Conservation (phyloP, 1,140 invertebrate genomes). For the Agrilus planipennis region DNA sequence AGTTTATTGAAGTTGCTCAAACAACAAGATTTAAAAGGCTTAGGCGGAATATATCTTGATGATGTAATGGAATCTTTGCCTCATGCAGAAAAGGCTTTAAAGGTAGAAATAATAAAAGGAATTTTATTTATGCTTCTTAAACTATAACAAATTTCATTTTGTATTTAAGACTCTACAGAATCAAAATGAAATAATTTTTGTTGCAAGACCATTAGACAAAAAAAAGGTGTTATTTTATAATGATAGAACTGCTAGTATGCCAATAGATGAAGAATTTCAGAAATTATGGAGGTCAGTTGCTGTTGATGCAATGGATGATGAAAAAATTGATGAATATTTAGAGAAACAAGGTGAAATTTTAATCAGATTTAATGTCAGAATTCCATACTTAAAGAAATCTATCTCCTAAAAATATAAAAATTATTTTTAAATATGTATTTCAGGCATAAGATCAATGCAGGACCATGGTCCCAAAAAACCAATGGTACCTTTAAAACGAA, state of each 20-base stretch:
- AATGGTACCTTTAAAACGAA: slow-evolving; percentile 53
- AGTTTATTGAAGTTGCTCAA: slow-evolving; percentile 67
- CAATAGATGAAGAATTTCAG: slow-evolving; percentile 87
- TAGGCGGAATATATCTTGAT: slow-evolving; percentile 86
- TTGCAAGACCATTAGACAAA: slow-evolving; percentile 84
- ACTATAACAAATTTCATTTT: slow-evolving; percentile 4
- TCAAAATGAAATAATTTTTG: slow-evolving; percentile 69
- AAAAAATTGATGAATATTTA: slow-evolving; percentile 97
- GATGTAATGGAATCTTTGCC: slow-evolving; percentile 95
- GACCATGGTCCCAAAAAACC: slow-evolving; percentile 70
- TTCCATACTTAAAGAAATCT: too few species aligned
- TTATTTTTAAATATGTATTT: slow-evolving; percentile 12
- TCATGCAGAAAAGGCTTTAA: slow-evolving; percentile 84
- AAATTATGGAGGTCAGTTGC: slow-evolving; percentile 90
- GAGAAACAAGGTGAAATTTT: slow-evolving; percentile 81
- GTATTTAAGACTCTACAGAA: slow-evolving; percentile 43
- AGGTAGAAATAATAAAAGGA: slow-evolving; percentile 41
- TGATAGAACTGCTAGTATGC: slow-evolving; percentile 76
- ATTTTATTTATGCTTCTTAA: background rate
- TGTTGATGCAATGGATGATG: slow-evolving; percentile 95
- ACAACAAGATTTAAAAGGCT: slow-evolving; percentile 88
- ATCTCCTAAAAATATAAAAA: background rate
- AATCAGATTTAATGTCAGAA: too few species aligned
- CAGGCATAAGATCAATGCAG: slow-evolving; percentile 71
- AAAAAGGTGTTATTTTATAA: slow-evolving; percentile 97